Percentiles rank a stretch among this genome's conserved stretches.
Evolutionary conservation across 2,797 vertebrate genomes (phyloP).

Genomic region (Rachycentron canadum): DNA sequence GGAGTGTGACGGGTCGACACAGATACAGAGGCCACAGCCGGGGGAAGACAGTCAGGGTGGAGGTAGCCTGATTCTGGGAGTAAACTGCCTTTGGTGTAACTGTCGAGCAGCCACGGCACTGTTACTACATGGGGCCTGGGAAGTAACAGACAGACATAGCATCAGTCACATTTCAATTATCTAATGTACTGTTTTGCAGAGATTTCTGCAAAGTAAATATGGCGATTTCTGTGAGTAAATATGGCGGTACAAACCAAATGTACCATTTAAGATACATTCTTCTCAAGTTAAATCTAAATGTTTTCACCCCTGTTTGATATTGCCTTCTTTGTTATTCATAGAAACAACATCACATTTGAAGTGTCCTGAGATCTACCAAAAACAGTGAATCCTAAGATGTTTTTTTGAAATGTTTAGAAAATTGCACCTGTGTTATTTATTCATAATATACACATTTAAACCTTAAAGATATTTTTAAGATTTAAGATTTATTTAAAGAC

Average conservation of each 20-base stretch:
- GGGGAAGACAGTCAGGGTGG: conserved; percentile 88
- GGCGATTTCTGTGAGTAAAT: too few relatives aligned
- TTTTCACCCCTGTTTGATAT: too few relatives aligned
- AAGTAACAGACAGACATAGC: neutral
- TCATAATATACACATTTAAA: too few relatives aligned
- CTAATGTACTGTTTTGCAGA: neutral
- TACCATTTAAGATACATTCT: too few relatives aligned
- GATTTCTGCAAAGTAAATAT: too few relatives aligned
- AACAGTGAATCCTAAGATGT: too few relatives aligned
- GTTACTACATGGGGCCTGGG: conserved; percentile 93
- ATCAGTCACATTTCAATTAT: neutral
- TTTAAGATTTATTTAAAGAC: neutral
- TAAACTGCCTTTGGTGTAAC: conserved; percentile 89
- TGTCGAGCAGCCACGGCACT: conserved; percentile 93
- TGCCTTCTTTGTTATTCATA: too few relatives aligned
- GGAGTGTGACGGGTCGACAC: conserved; percentile 66
- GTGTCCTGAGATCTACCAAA: too few relatives aligned
- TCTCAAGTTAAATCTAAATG: too few relatives aligned
- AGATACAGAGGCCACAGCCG: conserved; percentile 81
- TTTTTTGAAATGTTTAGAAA: too few relatives aligned
- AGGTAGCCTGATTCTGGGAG: conserved; percentile 89
- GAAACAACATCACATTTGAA: neutral
- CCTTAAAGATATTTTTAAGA: too few relatives aligned
- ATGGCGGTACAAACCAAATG: neutral
- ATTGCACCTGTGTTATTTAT: too few relatives aligned